A percentile compares a stretch with the other conserved stretches of the same genome.
phyloP scores from a whole-genome alignment of 2,113 vertebrate species.

The Prionailurus bengalensis region DNA sequence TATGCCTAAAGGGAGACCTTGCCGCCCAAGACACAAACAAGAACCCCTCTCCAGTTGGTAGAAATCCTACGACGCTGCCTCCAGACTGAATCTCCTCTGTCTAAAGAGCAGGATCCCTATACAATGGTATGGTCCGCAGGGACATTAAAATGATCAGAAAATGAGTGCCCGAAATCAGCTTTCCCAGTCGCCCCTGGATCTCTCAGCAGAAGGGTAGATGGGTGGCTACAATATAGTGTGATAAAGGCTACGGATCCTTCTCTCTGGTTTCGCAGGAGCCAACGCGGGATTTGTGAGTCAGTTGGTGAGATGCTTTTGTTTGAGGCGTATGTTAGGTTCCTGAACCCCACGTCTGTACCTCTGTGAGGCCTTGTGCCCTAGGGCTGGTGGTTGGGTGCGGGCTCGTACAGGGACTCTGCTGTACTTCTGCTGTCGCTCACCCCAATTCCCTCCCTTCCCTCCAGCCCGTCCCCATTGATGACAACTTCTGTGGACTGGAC shows the following conservation, averaged over 20 bases:
- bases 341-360: not conserved
- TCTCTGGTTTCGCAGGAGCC: not conserved
- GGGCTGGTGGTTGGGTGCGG: rapidly evolving
- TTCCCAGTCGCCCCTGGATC: not conserved
- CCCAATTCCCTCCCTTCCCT: conserved; percentile 52
- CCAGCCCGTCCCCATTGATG: conserved; percentile 98
- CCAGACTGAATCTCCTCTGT: not conserved
- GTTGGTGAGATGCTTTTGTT: not conserved
- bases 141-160: not conserved
- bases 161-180: not conserved
- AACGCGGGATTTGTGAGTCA: no score
- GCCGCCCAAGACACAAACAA: not conserved
- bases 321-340: not conserved
- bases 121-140: not conserved
- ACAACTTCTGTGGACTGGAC: conserved; percentile 98
- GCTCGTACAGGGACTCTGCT: not conserved
- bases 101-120: not conserved
- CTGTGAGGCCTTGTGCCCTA: not conserved
- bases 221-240: not conserved
- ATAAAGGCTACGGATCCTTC: not conserved
- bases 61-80: not conserved
- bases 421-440: conserved; percentile 66
- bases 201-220: not conserved
- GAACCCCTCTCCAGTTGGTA: not conserved
- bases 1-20: not conserved